Percentiles rank a stretch among this genome's conserved stretches.
phyloP scores from a whole-genome alignment of 2,888 invertebrate genomes.

The Mythimna vitellina region DNA sequence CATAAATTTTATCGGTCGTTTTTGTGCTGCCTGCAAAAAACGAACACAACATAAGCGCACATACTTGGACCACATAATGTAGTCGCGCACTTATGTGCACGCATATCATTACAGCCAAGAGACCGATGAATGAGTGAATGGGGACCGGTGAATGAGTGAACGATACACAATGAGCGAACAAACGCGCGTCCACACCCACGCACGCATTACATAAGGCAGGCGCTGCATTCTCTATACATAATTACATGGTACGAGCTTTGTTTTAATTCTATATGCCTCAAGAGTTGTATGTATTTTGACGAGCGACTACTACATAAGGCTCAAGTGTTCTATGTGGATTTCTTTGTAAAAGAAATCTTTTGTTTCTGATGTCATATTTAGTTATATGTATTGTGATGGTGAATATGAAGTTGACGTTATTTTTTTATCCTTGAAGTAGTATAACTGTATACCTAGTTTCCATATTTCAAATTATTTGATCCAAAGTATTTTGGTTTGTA shows the following conservation, averaged over 20 bases:
- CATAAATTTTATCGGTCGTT: neutral
- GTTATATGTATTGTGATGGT: neutral
- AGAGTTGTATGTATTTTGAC: conserved; percentile 4
- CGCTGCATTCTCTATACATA: conserved; percentile 19
- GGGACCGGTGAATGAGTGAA: conserved; percentile 30
- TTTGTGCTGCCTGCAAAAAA: neutral
- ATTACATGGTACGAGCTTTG: conserved; percentile 31
- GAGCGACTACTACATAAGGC: neutral
- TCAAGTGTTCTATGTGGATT: neutral
- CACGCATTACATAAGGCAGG: conserved; percentile 18
- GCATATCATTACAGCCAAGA: conserved; percentile 16
- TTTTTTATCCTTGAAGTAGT: too few relatives aligned
- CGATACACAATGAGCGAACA: conserved; percentile 25
- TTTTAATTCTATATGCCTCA: conserved; percentile 27
- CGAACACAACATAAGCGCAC: neutral
- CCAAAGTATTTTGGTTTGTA: neutral
- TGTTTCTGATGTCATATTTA: neutral
- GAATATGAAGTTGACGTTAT: neutral
- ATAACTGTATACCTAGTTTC: neutral
- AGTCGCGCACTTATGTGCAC: conserved; percentile 10
- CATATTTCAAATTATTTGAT: neutral
- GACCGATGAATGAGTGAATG: conserved; percentile 26
- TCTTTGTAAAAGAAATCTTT: neutral
- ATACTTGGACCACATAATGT: conserved; percentile 11
- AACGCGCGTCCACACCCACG: conserved; percentile 11